These are phyloP conservation scores for Mus caroli DNA, from an alignment of 2,797 vertebrate species.

Conservation along the genomic window DNA sequence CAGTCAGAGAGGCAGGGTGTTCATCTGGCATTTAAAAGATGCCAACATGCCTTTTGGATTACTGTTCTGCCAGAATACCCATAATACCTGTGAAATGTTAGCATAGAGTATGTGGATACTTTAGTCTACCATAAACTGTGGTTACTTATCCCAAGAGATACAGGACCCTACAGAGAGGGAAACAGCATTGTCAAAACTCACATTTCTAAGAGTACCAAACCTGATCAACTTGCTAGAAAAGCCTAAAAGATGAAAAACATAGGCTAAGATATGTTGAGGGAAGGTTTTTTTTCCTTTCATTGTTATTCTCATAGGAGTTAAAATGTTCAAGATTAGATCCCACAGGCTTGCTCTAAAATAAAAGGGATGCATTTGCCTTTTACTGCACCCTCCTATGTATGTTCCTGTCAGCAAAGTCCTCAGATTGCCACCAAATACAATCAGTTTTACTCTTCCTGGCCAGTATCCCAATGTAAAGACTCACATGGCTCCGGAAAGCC, in stretches of 20 bases:
- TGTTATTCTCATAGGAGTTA: neutral
- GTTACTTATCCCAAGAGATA: neutral
- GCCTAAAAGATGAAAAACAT: neutral
- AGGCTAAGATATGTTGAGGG: neutral
- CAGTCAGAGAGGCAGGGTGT: neutral
- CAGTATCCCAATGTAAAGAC: neutral
- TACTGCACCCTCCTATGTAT: neutral
- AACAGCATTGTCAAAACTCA: neutral
- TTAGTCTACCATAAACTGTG: neutral
- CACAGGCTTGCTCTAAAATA: neutral
- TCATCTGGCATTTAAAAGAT: neutral
- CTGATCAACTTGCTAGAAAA: constrained; percentile 24
- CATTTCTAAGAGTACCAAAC: neutral
- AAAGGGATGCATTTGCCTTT: neutral
- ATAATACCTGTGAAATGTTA: neutral
- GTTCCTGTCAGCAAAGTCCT: neutral
- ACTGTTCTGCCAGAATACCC: neutral
- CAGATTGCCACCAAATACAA: neutral
- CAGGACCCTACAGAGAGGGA: neutral
- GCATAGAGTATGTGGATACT: neutral
- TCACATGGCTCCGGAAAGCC: neutral
- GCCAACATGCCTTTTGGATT: neutral
- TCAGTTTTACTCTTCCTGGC: neutral
- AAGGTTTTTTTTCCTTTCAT: neutral
- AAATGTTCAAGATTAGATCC: neutral